Evolutionary conservation across 2,797 vertebrate species (phyloP).

Genomic region (Pelodytes ibericus): DNA sequence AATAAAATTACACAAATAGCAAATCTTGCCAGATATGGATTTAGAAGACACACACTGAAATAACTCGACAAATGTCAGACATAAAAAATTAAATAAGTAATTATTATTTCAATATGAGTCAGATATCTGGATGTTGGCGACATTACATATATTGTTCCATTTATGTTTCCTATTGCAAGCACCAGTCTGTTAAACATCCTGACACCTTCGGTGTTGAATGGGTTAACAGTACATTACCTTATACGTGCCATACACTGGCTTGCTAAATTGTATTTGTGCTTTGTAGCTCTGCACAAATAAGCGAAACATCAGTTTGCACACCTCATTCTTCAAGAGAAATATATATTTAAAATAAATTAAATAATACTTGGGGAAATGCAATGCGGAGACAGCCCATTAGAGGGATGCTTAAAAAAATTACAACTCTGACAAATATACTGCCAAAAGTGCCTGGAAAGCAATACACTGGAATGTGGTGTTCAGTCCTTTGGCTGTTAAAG

Average conservation of each 20-base stretch:
- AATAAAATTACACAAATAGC: background rate
- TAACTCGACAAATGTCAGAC: background rate
- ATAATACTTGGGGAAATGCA: constrained; percentile 2
- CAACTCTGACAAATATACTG: background rate
- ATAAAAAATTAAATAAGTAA: constrained; percentile 32
- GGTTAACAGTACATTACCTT: constrained; percentile 7
- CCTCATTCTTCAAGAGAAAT: background rate
- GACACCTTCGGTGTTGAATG: background rate
- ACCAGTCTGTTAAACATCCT: constrained; percentile 16
- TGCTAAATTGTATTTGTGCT: background rate
- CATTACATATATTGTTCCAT: constrained; percentile 10
- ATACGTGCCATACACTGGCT: background rate
- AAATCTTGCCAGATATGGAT: background rate
- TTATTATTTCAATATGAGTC: constrained; percentile 31
- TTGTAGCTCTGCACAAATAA: background rate
- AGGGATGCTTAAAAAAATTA: constrained; percentile 6
- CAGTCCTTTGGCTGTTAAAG: constrained; percentile 34
- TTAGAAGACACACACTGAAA: background rate
- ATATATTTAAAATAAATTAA: constrained; percentile 20
- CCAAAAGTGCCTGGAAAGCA: constrained; percentile 12
- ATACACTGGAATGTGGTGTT: constrained; percentile 25
- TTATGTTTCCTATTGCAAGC: background rate
- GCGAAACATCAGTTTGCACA: background rate
- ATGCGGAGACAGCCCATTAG: constrained; percentile 10
- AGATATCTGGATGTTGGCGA: constrained; percentile 9